A percentile compares a stretch with the other conserved stretches of the same genome.
These are phyloP conservation scores for Schlechtendalia chinensis DNA, from an alignment of 1,140 invertebrate species.

Conservation along the genomic window DNA sequence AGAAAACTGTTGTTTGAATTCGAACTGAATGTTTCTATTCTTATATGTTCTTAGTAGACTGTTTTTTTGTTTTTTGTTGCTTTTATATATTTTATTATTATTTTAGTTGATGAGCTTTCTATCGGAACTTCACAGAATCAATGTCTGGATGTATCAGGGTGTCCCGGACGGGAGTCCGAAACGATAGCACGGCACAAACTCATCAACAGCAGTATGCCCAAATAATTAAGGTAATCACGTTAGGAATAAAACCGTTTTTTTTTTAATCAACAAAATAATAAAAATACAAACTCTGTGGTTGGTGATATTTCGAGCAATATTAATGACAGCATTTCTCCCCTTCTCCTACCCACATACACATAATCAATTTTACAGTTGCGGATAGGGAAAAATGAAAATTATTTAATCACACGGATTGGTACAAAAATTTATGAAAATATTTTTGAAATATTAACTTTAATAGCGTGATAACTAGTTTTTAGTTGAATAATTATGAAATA, in stretches of 20 bases:
- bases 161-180: conserved; percentile 48
- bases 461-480: not conserved
- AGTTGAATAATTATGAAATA: not conserved
- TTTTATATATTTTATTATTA: not conserved
- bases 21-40: too few species aligned
- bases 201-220: conserved; percentile 40
- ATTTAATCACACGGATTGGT: not conserved
- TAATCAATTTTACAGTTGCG: not conserved
- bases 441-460: not conserved
- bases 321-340: not conserved
- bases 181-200: conserved; percentile 21
- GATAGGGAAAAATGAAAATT: not conserved
- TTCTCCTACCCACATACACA: too few species aligned
- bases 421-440: not conserved
- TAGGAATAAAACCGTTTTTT: not conserved
- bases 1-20: too few species aligned
- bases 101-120: conserved; percentile 37
- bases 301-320: not conserved
- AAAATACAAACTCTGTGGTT: not conserved
- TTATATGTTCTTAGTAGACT: too few species aligned
- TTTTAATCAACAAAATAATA: not conserved
- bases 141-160: conserved; percentile 45
- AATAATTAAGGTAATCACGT: conserved; percentile 41
- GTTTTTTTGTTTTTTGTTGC: too few species aligned
- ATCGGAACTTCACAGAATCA: conserved; percentile 2